These are phyloP conservation scores for Diadophis punctatus DNA, from an alignment of 2,113 vertebrate genomes.

Conservation along the genomic window DNA sequence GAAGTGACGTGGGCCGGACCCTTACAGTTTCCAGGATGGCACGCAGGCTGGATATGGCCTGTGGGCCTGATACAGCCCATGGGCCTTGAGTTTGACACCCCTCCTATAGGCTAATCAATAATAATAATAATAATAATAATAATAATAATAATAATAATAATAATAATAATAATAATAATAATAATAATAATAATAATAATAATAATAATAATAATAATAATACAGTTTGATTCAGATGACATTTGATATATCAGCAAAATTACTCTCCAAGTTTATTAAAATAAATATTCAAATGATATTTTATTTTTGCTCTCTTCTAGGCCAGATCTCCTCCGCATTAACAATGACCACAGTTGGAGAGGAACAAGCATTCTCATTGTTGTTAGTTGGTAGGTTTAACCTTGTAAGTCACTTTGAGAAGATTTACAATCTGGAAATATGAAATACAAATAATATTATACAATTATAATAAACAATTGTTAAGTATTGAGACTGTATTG, in stretches of 20 bases:
- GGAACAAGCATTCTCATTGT: neutral
- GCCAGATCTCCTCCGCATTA: neutral
- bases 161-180: too few relatives aligned
- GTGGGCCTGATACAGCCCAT: accelerated
- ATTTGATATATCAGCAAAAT: neutral
- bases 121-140: too few relatives aligned
- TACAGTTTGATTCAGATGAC: neutral
- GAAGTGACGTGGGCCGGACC: too few relatives aligned
- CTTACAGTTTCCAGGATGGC: too few relatives aligned
- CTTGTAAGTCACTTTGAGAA: neutral
- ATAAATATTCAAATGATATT: neutral
- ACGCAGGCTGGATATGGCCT: too few relatives aligned
- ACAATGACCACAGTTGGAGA: neutral
- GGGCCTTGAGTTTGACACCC: too few relatives aligned
- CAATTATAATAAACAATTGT: neutral
- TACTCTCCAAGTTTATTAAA: neutral
- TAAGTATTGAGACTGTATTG: too few relatives aligned
- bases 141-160: too few relatives aligned
- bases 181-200: too few relatives aligned
- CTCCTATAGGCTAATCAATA: too few relatives aligned
- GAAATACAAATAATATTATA: neutral
- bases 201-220: too few relatives aligned
- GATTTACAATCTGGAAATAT: neutral
- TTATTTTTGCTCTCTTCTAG: neutral
- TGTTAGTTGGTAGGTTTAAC: neutral